phyloP scores from a whole-genome alignment of 2,797 vertebrate genomes.

The Coluber constrictor region DNA sequence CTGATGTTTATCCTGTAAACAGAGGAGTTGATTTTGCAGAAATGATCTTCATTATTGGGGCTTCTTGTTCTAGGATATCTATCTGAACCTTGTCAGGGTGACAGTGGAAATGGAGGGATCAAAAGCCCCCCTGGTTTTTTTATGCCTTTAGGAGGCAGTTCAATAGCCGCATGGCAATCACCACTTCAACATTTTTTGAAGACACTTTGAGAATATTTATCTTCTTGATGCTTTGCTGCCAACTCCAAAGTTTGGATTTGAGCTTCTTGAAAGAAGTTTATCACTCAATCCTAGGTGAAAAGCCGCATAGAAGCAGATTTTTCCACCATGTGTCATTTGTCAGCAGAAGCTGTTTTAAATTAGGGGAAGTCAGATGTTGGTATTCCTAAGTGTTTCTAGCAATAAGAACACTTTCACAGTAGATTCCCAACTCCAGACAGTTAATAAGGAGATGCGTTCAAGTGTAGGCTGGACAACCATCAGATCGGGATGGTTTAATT shows the following conservation, averaged over 20 bases:
- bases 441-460: neutral
- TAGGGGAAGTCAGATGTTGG: neutral
- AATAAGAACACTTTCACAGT: neutral
- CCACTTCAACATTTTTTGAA: neutral
- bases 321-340: neutral
- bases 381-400: neutral
- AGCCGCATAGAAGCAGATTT: neutral
- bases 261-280: neutral
- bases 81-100: neutral
- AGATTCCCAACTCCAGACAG: neutral
- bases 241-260: neutral
- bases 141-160: neutral
- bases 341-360: neutral
- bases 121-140: neutral
- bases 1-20: neutral
- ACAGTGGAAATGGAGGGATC: neutral
- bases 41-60: neutral
- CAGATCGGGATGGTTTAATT: neutral
- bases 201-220: neutral
- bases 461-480: neutral
- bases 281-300: neutral
- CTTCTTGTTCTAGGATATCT: neutral
- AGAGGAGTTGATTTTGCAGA: neutral
- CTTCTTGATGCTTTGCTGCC: neutral
- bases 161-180: neutral